A percentile compares a stretch with the other conserved stretches of the same genome.
These are phyloP conservation scores for Antennarius striatus DNA, from an alignment of 2,113 vertebrate genomes.

Conservation along the genomic window DNA sequence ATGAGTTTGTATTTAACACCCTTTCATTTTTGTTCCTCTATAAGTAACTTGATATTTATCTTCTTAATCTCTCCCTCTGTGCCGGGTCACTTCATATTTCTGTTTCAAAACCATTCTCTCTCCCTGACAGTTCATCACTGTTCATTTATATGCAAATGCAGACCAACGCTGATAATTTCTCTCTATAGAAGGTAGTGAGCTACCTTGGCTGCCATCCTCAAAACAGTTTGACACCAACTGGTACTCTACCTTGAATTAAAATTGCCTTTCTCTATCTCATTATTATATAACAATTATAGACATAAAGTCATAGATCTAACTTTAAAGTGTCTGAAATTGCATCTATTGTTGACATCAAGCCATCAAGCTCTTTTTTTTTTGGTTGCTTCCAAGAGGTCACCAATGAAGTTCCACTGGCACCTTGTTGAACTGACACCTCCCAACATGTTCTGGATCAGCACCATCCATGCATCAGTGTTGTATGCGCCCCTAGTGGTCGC, in stretches of 20 bases:
- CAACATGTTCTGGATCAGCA: no score
- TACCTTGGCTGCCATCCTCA: slow-evolving; percentile 35
- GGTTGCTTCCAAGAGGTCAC: no score
- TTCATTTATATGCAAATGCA: slow-evolving; percentile 74
- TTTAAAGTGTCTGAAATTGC: no score
- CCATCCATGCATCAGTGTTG: no score
- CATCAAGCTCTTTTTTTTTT: no score
- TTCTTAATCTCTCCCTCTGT: slow-evolving; percentile 38
- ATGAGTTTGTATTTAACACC: background rate
- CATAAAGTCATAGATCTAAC: no score
- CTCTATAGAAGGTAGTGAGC: slow-evolving; percentile 41
- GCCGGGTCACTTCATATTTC: slow-evolving; percentile 23
- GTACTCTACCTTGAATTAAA: slow-evolving; percentile 8
- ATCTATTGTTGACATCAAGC: no score
- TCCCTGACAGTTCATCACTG: slow-evolving; percentile 53
- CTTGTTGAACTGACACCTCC: no score
- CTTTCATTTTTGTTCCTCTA: background rate
- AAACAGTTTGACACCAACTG: slow-evolving; percentile 2
- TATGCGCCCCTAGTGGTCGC: no score
- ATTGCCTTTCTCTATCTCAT: background rate
- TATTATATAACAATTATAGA: slow-evolving; percentile 1
- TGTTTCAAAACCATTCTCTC: slow-evolving; percentile 34
- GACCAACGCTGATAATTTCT: slow-evolving; percentile 56
- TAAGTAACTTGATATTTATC: slow-evolving; percentile 26
- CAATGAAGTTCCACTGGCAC: no score